Conservation (phyloP, 2,888 invertebrate species). For the Andrena praecox region DNA sequence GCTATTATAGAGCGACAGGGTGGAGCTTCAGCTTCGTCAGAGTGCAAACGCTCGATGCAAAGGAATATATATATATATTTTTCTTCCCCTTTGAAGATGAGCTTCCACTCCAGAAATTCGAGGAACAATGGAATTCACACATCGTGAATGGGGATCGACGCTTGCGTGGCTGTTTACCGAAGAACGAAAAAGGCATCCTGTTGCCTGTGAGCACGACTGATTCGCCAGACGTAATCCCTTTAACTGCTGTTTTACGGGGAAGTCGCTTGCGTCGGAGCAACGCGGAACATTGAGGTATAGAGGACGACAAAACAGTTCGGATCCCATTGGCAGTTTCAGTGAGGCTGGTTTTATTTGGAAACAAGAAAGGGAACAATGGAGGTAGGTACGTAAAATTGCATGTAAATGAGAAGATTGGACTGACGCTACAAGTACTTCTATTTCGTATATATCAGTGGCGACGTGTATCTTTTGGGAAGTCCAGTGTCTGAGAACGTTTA, state of each 20-base stretch:
- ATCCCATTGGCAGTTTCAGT: conserved; percentile 4
- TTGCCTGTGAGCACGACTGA: not conserved
- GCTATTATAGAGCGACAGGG: too few relatives aligned
- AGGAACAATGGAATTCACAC: not conserved
- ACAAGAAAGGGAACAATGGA: not conserved
- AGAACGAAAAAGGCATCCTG: not conserved
- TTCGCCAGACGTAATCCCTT: conserved; percentile 23
- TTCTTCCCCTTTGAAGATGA: too few relatives aligned
- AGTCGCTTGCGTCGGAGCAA: conserved; percentile 1
- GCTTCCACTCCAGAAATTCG: not conserved
- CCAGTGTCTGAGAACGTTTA: too few relatives aligned
- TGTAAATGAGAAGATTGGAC: not conserved
- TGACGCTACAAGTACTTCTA: not conserved
- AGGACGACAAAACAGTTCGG: conserved; percentile 2
- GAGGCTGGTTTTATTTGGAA: not conserved
- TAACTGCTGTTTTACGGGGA: conserved; percentile 18
- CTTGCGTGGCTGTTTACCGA: not conserved
- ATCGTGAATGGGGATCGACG: too few relatives aligned
- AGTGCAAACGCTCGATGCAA: too few relatives aligned
- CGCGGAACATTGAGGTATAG: not conserved
- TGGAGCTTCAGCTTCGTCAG: too few relatives aligned
- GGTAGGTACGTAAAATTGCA: not conserved
- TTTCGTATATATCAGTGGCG: not conserved
- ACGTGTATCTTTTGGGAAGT: too few relatives aligned
- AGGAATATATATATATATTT: too few relatives aligned